Base-by-base conservation (phyloP, 2,888 invertebrate genomes). In the Drosophila imparisetae region DNA sequence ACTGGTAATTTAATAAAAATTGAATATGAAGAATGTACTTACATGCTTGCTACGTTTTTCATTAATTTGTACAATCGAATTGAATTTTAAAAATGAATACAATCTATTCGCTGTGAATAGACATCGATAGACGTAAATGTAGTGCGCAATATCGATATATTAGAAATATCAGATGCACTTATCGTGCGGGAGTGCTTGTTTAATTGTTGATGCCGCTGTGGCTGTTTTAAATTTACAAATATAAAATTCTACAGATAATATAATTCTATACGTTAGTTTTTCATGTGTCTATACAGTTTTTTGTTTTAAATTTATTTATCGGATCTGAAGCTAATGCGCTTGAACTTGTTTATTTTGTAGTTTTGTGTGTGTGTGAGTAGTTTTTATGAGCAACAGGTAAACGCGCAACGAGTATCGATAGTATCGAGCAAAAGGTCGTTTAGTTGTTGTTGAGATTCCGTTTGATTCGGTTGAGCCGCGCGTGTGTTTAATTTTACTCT, bases 371-470 rank as follows among this genome's bases (percentile, higher is more conserved):
- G 57, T 67, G 53, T 62, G 38, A 45, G 58, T 66, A 40, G 40
- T 67, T 57, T 54, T 49, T 34, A 27, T 32, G 36, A 61, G 76
- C 77, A 78, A 78, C 77, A 78, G 77, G 77, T 78, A 67, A 61
- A 76, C 52, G 61, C 50, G 59, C 60, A 40, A n/a, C 38, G 40
- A 57, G 34, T 65, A 66, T 76, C 77, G 77, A 78, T 73, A 81
- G 50, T 60, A 57, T 68, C 49, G 53, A 27, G 45, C 13, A 30
- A 59, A 36, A 49, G 66, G 45, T 63, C 80, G 61, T 64, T 78
- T 77, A 83, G 86, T 83, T 83, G 84, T 72, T 75, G 81, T 75
- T 72, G 65, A 78, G 80, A 70, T 68, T 81, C 61, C 69, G 65
- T 60, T 68, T 72, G 58, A 66, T 70, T 72, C 87, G 89, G 87